A percentile compares a stretch with the other conserved stretches of the same genome.
Conservation (phyloP, 2,113 vertebrate species). For the Oryzias woworae region DNA sequence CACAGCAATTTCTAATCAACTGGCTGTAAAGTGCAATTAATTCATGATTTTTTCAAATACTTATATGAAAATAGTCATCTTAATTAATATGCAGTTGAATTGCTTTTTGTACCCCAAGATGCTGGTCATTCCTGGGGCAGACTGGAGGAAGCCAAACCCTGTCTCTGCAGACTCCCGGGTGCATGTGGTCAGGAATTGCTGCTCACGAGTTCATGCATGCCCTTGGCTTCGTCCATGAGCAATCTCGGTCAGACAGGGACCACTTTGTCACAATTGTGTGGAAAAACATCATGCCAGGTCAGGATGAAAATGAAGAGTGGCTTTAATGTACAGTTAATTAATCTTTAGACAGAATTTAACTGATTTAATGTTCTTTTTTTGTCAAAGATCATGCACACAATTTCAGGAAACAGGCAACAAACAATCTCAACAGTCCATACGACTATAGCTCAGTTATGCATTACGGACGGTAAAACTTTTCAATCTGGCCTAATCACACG, state of each 20-base stretch:
- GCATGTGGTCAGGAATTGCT: constrained; percentile 84
- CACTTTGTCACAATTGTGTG: constrained; percentile 81
- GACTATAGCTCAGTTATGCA: constrained; percentile 82
- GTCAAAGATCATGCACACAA: constrained; percentile 71
- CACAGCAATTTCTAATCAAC: neutral
- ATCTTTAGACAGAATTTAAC: too few species aligned
- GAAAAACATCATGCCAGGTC: constrained; percentile 82
- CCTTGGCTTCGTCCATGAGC: constrained; percentile 85
- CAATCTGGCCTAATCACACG: constrained; percentile 7
- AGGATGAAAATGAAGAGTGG: neutral
- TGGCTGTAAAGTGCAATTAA: neutral
- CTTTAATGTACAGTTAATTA: too few species aligned
- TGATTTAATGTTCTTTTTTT: neutral
- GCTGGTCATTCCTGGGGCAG: constrained; percentile 84
- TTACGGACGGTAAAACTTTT: constrained; percentile 74
- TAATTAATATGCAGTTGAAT: neutral
- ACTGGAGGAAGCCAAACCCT: constrained; percentile 80
- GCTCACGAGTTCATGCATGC: constrained; percentile 85
- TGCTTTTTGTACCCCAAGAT: constrained; percentile 60
- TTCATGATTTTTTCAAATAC: neutral
- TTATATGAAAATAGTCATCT: neutral
- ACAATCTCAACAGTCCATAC: constrained; percentile 78
- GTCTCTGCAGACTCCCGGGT: constrained; percentile 80
- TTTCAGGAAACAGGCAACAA: constrained; percentile 77
- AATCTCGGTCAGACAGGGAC: constrained; percentile 85